Evolutionary conservation across 1,140 invertebrate species (phyloP).

Genomic region (Varroa destructor): DNA sequence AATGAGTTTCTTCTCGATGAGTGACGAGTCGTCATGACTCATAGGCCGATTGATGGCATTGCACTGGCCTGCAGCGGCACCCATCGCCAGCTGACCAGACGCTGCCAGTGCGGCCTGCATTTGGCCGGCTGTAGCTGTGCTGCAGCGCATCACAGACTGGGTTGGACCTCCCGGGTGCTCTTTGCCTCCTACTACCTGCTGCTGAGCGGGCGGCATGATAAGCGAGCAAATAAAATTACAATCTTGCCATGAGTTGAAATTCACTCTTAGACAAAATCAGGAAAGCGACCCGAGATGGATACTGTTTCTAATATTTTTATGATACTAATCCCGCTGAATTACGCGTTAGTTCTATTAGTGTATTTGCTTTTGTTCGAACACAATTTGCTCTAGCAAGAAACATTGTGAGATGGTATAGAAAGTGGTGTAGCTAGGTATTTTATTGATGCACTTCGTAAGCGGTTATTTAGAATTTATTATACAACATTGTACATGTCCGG

Average conservation of each 20-base stretch:
- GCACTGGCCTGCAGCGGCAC: slow-evolving; percentile 9
- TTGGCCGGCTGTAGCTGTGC: slow-evolving; percentile 23
- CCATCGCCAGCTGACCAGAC: slow-evolving; percentile 18
- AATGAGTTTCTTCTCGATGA: slow-evolving; percentile 26
- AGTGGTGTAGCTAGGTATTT: no score
- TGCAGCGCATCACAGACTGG: slow-evolving; percentile 28
- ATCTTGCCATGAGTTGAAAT: not conserved
- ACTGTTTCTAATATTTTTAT: no score
- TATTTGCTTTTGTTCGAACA: no score
- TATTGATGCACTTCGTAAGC: no score
- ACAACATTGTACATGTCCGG: no score
- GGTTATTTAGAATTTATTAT: no score
- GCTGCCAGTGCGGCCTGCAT: slow-evolving; percentile 17
- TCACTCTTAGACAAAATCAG: no score
- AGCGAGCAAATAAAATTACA: not conserved
- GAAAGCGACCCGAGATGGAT: no score
- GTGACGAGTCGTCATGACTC: slow-evolving; percentile 27
- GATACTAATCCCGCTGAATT: no score
- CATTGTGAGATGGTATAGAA: no score
- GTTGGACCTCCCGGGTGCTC: slow-evolving; percentile 27
- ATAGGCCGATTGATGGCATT: not conserved
- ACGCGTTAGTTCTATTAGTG: no score
- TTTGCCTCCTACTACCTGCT: slow-evolving; percentile 12
- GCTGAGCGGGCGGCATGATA: not conserved
- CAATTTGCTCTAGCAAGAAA: no score